Conservation (phyloP, 1,140 invertebrate genomes). For the Calephelis virginiensis region DNA sequence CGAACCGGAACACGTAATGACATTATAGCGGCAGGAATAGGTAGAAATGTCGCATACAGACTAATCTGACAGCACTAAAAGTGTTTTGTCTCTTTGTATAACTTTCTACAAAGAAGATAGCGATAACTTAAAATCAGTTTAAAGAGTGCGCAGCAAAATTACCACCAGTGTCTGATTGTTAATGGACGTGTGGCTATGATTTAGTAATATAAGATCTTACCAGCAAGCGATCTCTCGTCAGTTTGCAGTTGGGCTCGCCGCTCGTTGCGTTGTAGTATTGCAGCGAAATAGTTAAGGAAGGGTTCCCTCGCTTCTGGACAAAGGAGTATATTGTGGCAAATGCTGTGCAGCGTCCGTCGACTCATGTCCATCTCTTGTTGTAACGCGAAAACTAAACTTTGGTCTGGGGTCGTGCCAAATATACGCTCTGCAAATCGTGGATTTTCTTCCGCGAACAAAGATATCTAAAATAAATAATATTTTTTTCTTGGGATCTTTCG, state of each 20-base stretch:
- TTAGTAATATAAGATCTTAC: conserved; percentile 41
- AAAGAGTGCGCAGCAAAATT: too few species aligned
- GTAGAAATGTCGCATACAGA: too few species aligned
- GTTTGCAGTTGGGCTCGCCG: conserved; percentile 93
- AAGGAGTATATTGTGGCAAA: conserved; percentile 90
- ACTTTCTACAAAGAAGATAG: too few species aligned
- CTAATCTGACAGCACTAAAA: too few species aligned
- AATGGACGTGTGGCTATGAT: too few species aligned
- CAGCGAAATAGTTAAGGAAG: conserved; percentile 88
- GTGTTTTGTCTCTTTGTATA: too few species aligned
- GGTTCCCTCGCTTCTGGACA: conserved; percentile 86
- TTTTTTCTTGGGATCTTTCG: too few species aligned
- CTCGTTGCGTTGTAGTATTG: conserved; percentile 88
- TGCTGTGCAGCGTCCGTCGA: conserved; percentile 86
- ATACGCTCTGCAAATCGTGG: conserved; percentile 84
- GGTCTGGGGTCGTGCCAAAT: conserved; percentile 60
- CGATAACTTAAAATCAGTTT: too few species aligned
- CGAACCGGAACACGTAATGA: too few species aligned
- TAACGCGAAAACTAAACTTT: conserved; percentile 80
- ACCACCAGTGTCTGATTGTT: too few species aligned
- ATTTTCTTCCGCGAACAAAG: conserved; percentile 96
- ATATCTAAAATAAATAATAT: conserved; percentile 64
- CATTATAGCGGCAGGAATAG: too few species aligned
- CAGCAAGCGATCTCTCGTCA: conserved; percentile 90
- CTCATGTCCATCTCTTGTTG: conserved; percentile 86